phyloP scores from a whole-genome alignment of 2,113 vertebrate genomes.

The Leptocoma aspasia region DNA sequence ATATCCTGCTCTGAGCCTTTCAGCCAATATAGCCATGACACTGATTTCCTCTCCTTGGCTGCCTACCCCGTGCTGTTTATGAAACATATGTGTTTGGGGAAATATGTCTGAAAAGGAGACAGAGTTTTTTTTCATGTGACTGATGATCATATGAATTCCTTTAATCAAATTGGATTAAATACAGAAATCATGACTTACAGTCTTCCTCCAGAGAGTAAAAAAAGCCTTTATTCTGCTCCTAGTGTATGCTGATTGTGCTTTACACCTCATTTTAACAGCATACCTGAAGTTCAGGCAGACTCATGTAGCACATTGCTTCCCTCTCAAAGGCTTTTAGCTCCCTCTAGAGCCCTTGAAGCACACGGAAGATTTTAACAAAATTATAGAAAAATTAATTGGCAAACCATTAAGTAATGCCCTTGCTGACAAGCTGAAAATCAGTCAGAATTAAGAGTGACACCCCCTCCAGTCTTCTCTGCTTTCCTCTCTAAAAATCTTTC shows the following conservation, averaged over 20 bases:
- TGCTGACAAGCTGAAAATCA: background rate
- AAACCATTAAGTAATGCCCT: background rate
- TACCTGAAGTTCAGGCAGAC: background rate
- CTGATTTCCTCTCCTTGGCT: slow-evolving; percentile 6
- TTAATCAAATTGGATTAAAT: slow-evolving; percentile 33
- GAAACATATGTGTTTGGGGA: slow-evolving; percentile 8
- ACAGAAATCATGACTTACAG: background rate
- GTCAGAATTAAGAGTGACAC: background rate
- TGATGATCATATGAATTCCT: slow-evolving; percentile 17
- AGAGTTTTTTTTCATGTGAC: background rate
- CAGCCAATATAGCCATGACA: background rate
- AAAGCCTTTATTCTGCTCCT: background rate
- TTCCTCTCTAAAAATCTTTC: background rate
- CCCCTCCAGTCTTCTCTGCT: background rate
- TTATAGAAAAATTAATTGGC: background rate
- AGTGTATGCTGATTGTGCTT: background rate
- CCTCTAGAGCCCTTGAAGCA: slow-evolving; percentile 50
- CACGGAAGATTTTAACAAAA: background rate
- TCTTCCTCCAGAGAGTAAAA: background rate
- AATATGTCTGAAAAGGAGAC: background rate
- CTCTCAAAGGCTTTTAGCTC: slow-evolving; percentile 56
- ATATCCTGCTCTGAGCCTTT: slow-evolving; percentile 42
- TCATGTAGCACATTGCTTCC: background rate
- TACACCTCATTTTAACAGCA: background rate
- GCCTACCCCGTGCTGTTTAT: background rate